Base-by-base conservation (phyloP, 2,797 vertebrate species). In the Setipinna tenuifilis region DNA sequence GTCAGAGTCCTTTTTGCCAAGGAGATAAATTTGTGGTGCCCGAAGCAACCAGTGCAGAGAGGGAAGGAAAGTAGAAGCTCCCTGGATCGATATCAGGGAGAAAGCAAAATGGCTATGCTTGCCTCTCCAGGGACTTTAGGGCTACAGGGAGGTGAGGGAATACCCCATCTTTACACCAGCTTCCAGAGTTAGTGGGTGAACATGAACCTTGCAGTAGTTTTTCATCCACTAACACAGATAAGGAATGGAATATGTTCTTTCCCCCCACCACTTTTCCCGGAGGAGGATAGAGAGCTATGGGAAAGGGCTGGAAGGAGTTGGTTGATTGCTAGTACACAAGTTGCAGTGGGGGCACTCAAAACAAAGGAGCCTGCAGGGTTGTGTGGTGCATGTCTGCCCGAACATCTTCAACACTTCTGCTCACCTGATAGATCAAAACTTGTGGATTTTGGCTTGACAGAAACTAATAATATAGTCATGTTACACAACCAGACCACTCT, bases 11-110 rank as follows among this genome's bases (percentile, higher is more conserved):
- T 44, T 35, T 44, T 78, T 78, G 35, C 71, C 71, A 78, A 25
- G 35, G 17, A 78, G 71, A 78, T 78, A 41, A 78, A 78, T 78
- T 44, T 44, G 68, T 75, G 28, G 31, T 35, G 28, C 68, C 71
- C 31, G 16, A 35, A 78, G 35, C 6, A 78, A 31, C 14, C 31
- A 78, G 71, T 14, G 16, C 31, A 44, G 35, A 44, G 71, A 19
- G 71, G 17, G 31, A 31, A 78, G 14, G 28, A 7, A 35, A 28
- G 23, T 7, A 54, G 50, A 54, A 10, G 17, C 17, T 19, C 17
- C 1, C 17, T 21, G 35, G 35, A 78, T 78, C 71, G 31, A 78
- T 78, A 78, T 6, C 31, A 21, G 17, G 7, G 71, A 44, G 71
- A 35, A 78, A 44, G 71, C 17, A 19, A 16, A 6, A 6, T 2